A percentile compares a stretch with the other conserved stretches of the same genome.
These are phyloP conservation scores for Seira musarum DNA, from an alignment of 2,888 invertebrate genomes.

Conservation along the genomic window DNA sequence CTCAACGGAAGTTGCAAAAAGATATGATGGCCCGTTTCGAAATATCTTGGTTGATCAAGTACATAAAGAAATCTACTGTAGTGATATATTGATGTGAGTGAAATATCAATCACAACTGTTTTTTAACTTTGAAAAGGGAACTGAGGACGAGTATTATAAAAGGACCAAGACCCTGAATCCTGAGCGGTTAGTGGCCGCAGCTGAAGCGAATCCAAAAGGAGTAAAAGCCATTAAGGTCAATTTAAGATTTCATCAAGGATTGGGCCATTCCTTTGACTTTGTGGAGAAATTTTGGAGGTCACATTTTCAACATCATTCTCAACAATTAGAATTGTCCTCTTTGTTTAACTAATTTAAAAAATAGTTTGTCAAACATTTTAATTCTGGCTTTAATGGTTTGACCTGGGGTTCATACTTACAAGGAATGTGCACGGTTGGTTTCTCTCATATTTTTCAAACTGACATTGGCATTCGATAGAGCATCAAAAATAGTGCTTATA, in stretches of 20 bases:
- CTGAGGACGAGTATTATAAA: slow-evolving; percentile 50
- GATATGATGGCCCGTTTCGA: slow-evolving; percentile 87
- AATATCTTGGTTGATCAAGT: slow-evolving; percentile 77
- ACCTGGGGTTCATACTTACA: too few relatives aligned
- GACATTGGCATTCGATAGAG: too few relatives aligned
- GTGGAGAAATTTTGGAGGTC: slow-evolving; percentile 56
- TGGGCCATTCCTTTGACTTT: slow-evolving; percentile 50
- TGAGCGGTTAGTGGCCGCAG: slow-evolving; percentile 46
- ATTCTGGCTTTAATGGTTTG: too few relatives aligned
- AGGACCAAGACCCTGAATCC: slow-evolving; percentile 55
- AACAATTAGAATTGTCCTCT: slow-evolving; percentile 36
- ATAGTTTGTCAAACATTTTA: too few relatives aligned
- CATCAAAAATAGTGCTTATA: too few relatives aligned
- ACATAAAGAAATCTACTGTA: too few relatives aligned
- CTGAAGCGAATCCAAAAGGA: slow-evolving; percentile 54
- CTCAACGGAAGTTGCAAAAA: slow-evolving; percentile 85
- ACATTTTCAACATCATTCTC: slow-evolving; percentile 56
- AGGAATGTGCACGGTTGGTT: too few relatives aligned
- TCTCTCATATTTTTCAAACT: too few relatives aligned
- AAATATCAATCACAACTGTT: background rate
- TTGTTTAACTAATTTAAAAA: slow-evolving; percentile 7
- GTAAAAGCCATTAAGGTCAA: slow-evolving; percentile 52
- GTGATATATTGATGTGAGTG: too few relatives aligned
- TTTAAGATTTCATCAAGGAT: slow-evolving; percentile 43
- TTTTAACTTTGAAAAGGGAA: slow-evolving; percentile 16